Base-by-base conservation (phyloP, 2,888 invertebrate genomes). In the Apodemia zela region DNA sequence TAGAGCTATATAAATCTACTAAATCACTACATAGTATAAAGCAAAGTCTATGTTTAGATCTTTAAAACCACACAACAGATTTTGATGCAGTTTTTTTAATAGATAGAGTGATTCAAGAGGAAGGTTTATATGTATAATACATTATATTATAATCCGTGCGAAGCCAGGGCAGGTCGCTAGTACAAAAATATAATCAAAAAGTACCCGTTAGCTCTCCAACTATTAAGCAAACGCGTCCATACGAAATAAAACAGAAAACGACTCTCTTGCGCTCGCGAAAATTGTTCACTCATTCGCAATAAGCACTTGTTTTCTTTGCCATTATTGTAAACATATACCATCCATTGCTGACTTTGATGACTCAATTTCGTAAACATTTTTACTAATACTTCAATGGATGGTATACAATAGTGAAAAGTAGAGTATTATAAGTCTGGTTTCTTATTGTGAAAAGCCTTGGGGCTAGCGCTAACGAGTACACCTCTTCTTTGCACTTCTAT, bases 401-500 rank as follows among this genome's bases (percentile, higher is more conserved):
- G 13, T 11, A 25, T 11, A 0, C 8, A 25, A 33, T 15, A 17
- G 13, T 13, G 18, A 47, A 25, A 10, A 49, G 29, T 60, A 21
- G 59, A 33, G 35, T 63, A 63, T 59, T 59, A 63, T 58, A 58
- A 59, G 33, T 6, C 59, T 59, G 63, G 58, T 17, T 63, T 63
- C 47, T 63, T 65, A 67, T 69, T 70, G 70, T 72, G 67, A 72
- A 69, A 69, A 63, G 67, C 78, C 80, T 75, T 68, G 61, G 73
- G 81, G 76, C 69, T 65, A 70, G 75, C 72, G 72, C 78, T 82
- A 81, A 82, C 81, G 81, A 81, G 77, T 71, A 69, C 71, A 70
- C 68, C 72, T 71, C 73, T 71, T 68, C 68, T 68, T 71, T 72
- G 68, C 70, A 68, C 70, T 70, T 69, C 13, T 71, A 66, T 68